Conservation (phyloP, 2,797 vertebrate species). For the Gymnothorax reevesii region DNA sequence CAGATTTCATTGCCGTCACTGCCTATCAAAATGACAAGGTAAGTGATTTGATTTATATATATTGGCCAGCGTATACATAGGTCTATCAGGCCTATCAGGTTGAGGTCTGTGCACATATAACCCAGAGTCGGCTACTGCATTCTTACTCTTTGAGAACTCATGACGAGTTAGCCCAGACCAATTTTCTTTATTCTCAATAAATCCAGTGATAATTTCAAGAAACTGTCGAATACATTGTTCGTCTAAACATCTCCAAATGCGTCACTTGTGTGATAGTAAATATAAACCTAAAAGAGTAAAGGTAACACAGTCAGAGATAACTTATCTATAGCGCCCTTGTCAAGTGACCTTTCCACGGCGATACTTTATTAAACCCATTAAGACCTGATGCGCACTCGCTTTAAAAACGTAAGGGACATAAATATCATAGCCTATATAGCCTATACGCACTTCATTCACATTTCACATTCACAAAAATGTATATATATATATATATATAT, state of each 20-base stretch:
- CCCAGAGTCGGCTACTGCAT: too few species aligned
- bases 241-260: not conserved
- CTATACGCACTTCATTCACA: too few species aligned
- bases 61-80: not conserved
- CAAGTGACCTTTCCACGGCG: not conserved
- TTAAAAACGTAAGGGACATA: too few species aligned
- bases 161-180: not conserved
- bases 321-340: not conserved
- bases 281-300: not conserved
- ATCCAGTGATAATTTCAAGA: too few species aligned
- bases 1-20: conserved; percentile 96
- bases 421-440: too few species aligned
- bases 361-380: too few species aligned
- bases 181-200: not conserved
- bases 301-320: not conserved
- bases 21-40: conserved; percentile 99
- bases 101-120: not conserved
- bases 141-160: not conserved
- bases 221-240: not conserved
- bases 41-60: conserved; percentile 39
- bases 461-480: too few species aligned
- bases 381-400: too few species aligned
- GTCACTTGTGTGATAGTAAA: not conserved
- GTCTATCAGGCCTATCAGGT: too few species aligned
- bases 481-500: too few species aligned